phyloP scores from a whole-genome alignment of 92 coral and sea anemone genomes.

The Porites evermanni region DNA sequence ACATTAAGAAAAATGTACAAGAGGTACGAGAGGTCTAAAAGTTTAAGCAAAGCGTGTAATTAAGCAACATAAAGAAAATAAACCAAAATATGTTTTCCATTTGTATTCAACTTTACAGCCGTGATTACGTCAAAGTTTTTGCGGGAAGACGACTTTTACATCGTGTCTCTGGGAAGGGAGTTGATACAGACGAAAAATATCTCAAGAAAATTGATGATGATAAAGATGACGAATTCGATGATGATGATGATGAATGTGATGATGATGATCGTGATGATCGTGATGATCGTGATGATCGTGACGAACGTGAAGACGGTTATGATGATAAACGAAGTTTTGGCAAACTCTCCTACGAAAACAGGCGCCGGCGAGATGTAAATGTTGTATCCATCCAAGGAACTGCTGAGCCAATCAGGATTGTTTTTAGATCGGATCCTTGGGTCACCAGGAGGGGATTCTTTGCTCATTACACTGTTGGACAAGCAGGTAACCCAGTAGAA shows the following conservation, averaged over 20 bases:
- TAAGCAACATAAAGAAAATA: background rate
- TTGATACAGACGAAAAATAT: conserved; percentile 1
- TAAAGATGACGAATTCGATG: conserved; percentile 9
- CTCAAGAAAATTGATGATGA: conserved; percentile 19
- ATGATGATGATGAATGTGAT: conserved; percentile 7
- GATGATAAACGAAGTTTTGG: conserved; percentile 10
- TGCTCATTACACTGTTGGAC: conserved; percentile 37
- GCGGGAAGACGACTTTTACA: conserved; percentile 27
- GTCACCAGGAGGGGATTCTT: conserved; percentile 41
- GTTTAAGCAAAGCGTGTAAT: background rate
- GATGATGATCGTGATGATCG: conserved; percentile 22
- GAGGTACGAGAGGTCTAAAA: too few relatives aligned
- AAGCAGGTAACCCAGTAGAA: conserved; percentile 9
- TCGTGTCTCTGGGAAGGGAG: conserved; percentile 22
- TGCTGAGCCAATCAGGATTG: conserved; percentile 21
- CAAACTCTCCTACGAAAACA: background rate
- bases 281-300: conserved; percentile 9
- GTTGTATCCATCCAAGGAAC: conserved; percentile 37
- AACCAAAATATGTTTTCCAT: background rate
- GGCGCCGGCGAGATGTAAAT: background rate
- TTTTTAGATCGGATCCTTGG: conserved; percentile 44
- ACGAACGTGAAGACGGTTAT: background rate
- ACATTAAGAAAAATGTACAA: too few relatives aligned
- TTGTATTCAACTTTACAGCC: background rate
- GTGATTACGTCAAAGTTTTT: conserved; percentile 27